Evolutionary conservation across 2,113 vertebrate genomes (phyloP), one percentile per base, ranked within the genome.

Genomic region (Pelecanus crispus): DNA sequence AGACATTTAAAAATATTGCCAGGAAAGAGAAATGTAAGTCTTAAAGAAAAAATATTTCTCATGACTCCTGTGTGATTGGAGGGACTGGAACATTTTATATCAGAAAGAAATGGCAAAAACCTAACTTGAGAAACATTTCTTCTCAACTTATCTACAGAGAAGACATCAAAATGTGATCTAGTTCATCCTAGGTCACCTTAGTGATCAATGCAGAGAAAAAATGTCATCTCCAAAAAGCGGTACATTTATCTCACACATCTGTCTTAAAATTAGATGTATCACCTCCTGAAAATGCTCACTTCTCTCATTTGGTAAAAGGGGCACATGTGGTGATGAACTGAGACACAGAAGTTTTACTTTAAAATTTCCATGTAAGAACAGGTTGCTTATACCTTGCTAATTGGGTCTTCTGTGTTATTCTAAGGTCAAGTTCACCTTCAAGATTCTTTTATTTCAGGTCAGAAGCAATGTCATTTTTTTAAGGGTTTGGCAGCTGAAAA

Each of bases 191-290:
- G 91, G 81, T 91, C 81, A 90, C 49, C 36, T 40, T 63, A 70
- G 56, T 89, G 77, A 92, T 92, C 91, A 88, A 56, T 90, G 66
- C 25, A 85, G 52, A 73, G 68, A 82, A 87, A 81, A 92, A 83
- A 85, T 44, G 22, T 61, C 40, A 49, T n/a, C 34, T 87, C 36
- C 29, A 80, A 85, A 81, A 79, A 8, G 19, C n/a, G 44, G 12
- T 22, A 44, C 47, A 61, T 65, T 21, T 81, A 28, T 82, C 56
- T 95, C 26, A n/a, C 12, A 50, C 4, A 38, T 72, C 44, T 91
- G 18, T 79, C 78, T 85, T 89, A 75, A 84, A 95, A 91, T 84
- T 65, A 84, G 12, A 17, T 25, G 3, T 31, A 71, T 55, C 34
- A 32, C 25, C 29, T 73, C 34, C 61, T 87, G 52, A 82, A 92